Percentiles rank a stretch among this genome's conserved stretches.
Evolutionary conservation across 2,797 vertebrate species (phyloP).

Genomic region (Lemur catta): DNA sequence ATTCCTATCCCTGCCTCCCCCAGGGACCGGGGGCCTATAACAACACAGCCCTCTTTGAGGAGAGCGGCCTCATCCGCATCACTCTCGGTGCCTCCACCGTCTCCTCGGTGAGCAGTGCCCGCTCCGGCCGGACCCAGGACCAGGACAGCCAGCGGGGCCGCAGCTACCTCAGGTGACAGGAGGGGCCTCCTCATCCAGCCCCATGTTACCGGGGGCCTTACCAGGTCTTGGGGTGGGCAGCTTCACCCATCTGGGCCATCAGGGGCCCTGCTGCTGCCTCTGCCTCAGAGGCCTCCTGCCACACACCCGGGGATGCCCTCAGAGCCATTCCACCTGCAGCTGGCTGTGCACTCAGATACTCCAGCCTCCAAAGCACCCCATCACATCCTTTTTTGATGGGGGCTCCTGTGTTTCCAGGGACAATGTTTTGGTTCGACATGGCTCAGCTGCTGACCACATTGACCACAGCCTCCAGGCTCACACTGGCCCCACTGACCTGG

Average conservation of each 20-base stretch:
- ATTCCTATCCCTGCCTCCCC: neutral
- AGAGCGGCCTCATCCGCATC: slow-evolving; percentile 98
- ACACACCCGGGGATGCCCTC: neutral
- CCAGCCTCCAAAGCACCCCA: neutral
- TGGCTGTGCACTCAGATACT: neutral
- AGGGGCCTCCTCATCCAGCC: rapidly evolving
- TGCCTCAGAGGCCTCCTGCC: neutral
- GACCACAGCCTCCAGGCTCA: slow-evolving; percentile 93
- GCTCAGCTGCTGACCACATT: slow-evolving; percentile 91
- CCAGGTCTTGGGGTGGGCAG: neutral
- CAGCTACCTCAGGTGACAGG: slow-evolving; percentile 84
- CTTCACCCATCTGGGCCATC: neutral
- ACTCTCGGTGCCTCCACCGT: slow-evolving; percentile 97
- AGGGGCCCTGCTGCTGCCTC: neutral
- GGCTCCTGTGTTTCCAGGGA: slow-evolving; percentile 86
- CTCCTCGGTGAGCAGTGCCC: slow-evolving; percentile 97
- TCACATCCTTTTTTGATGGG: neutral
- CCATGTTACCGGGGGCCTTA: neutral
- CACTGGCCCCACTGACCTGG: slow-evolving; percentile 95
- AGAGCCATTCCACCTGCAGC: neutral
- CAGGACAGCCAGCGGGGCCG: slow-evolving; percentile 87
- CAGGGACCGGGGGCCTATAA: slow-evolving; percentile 95
- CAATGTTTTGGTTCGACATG: slow-evolving; percentile 91
- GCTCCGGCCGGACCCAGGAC: slow-evolving; percentile 88
- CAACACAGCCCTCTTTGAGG: slow-evolving; percentile 95